These are phyloP conservation scores for Condylura cristata DNA, from an alignment of 2,113 vertebrate genomes.

Conservation along the genomic window DNA sequence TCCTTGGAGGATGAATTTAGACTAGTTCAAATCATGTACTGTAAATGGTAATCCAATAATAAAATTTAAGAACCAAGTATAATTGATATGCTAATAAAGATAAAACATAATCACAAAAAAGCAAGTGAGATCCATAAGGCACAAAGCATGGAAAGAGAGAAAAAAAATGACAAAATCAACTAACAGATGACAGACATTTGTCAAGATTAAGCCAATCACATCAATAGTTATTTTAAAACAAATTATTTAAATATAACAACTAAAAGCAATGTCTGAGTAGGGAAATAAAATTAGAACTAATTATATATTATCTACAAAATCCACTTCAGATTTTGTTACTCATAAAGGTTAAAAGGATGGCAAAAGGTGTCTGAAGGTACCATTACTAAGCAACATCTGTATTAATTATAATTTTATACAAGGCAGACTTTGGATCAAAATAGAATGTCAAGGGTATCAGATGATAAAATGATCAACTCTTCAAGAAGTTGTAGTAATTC, in stretches of 20 bases:
- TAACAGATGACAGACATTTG: not conserved
- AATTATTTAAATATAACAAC: not conserved
- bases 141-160: not conserved
- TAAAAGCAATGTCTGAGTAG: not conserved
- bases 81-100: not conserved
- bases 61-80: not conserved
- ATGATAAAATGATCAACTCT: not conserved
- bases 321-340: not conserved
- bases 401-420: not conserved
- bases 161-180: not conserved
- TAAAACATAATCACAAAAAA: not conserved
- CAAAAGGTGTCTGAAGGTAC: not conserved
- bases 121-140: not conserved
- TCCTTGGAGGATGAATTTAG: not conserved
- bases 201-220: not conserved
- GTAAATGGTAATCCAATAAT: not conserved
- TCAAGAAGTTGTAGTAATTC: not conserved
- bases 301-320: not conserved
- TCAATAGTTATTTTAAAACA: not conserved
- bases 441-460: not conserved
- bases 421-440: not conserved
- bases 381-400: not conserved
- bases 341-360: not conserved
- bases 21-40: not conserved
- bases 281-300: not conserved